Evolutionary conservation across 2,888 invertebrate genomes (phyloP), one percentile per base, ranked within the genome.

Genomic region (Tetragnatha montana): DNA sequence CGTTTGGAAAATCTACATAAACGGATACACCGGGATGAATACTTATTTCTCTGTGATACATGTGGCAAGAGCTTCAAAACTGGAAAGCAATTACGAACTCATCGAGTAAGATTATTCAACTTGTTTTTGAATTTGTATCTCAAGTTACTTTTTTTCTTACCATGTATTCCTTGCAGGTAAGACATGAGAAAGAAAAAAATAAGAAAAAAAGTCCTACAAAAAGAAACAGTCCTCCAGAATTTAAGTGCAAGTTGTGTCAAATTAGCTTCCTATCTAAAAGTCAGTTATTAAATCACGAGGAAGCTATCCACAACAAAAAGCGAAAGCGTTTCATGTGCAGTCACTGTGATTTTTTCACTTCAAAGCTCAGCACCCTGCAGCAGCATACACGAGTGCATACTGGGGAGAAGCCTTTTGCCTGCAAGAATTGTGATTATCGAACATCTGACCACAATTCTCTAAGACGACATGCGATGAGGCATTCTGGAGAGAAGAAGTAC

Each of bases 1-100:
- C 95, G 96, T 91, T 94, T 97, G 81, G 94, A 95, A 85, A 96
- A 96, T 92, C 21, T 51, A 6, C 97, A 97, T 92, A 95, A 95
- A 93, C 95, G 96, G 92, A 96, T 96, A 89, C 97, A 97, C 93
- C 95, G 95, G 70, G 95, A 95, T 90, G 95, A 95, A 84, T 95
- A 95, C 92, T 94, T 95, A 87, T 96, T 94, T 93, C 92, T 94
- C 35, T 96, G 96, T 93, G 93, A 93, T 88, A 92, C 93, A 51
- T 97, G 97, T 93, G 95, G 95, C 47, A 96, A 97, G 93, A 95
- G 94, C 22, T 97, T 97, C 93, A 97, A 97, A 93, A 97, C 96
- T 92, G 94, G 95, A 8, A 96, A 96, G 93, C 97, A 97, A 93
- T 94, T 97, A 84, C 95, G 96, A 71, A 97, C 97, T 92, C 97